Evolutionary conservation across 2,797 vertebrate genomes (phyloP), one percentile per base, ranked within the genome.

Genomic region (Manis crassicaudata): DNA sequence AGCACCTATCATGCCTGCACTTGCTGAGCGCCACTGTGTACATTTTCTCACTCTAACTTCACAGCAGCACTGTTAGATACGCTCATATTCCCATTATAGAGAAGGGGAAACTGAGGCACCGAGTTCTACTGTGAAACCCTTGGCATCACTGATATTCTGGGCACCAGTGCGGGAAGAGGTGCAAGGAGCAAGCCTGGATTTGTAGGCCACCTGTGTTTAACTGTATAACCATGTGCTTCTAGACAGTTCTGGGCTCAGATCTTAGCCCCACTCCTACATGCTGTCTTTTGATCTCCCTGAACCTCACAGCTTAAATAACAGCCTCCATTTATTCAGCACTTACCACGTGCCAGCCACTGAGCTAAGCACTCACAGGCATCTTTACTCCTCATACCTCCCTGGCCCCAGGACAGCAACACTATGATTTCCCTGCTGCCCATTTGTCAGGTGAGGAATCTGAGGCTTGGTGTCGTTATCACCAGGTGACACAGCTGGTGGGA

Each of bases 11-110:
- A 8, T 13, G 5, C 58, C 68, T 63, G 76, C 16, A n/a, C 7
- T 32, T 25, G 23, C 37, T 25, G 35, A 72, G 83, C 4, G 0
- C 65, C 58, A 37, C 79, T 10, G 35, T 13, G 20, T 6, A 2
- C 43, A 8, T 50, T 27, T 35, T 50, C 46, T 77, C 11, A 6
- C 27, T 21, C 18, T 43, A 46, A 2, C 52, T n/a, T 46, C 72
- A 29, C 3, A 2, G 35, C 5, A 40, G 16, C 35, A 50, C 35
- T 14, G 3, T 11, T 16, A 4, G 17, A 18, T 4, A 23, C 0
- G 0, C 14, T 27, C 58, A 4, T 8, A 10, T 17, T 62, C 21
- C 50, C 32, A 11, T 40, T 37, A 29, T 6, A 17, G 25, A 90
- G 65, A 7, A 3, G 77, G 80, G 68, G 32, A 85, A 83, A 81